Evolutionary conservation across 2,797 vertebrate species (phyloP).

Genomic region (Cuculus canorus): DNA sequence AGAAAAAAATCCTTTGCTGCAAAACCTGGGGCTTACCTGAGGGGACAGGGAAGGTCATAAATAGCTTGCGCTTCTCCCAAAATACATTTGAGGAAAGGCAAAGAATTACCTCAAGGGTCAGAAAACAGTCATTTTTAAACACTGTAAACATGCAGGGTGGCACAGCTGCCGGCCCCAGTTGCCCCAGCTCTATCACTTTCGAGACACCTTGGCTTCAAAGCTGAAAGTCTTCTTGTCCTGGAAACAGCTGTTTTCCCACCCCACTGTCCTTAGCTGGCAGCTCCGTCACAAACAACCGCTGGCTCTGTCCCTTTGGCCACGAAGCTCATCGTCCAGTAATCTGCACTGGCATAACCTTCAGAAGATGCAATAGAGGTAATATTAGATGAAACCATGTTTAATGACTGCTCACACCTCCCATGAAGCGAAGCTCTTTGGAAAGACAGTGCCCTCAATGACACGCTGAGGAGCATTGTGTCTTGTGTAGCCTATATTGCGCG

Average conservation of each 20-base stretch:
- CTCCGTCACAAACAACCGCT: constrained; percentile 76
- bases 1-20: not conserved
- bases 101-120: constrained; percentile 49
- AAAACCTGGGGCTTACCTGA: constrained; percentile 55
- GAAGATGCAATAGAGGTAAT: not conserved
- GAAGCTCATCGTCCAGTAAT: constrained; percentile 76
- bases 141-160: constrained; percentile 61
- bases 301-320: constrained; percentile 74
- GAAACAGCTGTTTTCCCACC: not conserved
- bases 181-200: constrained; percentile 21
- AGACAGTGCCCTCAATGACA: not conserved
- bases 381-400: not conserved
- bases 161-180: constrained; percentile 50
- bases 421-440: not conserved
- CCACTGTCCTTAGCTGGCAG: constrained; percentile 56
- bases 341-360: constrained; percentile 68
- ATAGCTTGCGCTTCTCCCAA: constrained; percentile 52
- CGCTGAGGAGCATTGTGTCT: accelerated
- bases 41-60: constrained; percentile 46
- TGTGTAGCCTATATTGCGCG: not conserved
- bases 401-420: not conserved
- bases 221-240: constrained; percentile 15
- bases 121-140: constrained; percentile 52
- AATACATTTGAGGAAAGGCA: constrained; percentile 49
- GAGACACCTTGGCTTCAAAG: constrained; percentile 38